Base-by-base conservation (phyloP, 2,113 vertebrate genomes). In the Xenopus borealis region DNA sequence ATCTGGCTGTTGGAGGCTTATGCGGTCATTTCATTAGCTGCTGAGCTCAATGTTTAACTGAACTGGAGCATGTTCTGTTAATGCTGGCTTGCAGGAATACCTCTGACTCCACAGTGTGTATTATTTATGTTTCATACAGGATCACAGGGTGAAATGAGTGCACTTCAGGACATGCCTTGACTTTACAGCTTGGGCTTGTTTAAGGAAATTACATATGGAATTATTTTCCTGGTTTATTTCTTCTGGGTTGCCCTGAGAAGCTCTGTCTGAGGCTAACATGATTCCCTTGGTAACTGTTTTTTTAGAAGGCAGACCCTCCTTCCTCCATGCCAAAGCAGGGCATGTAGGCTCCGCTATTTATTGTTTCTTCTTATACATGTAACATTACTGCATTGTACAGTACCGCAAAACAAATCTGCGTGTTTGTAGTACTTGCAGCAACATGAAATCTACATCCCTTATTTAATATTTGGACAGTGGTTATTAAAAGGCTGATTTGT, bases 141-240 rank as follows among this genome's bases (percentile, higher is more conserved):
- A 66, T 71, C 81, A 69, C 62, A 78, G 72, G 73, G 2, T 0
- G 53, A 81, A 79, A 75, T 55, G 46, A 18, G 81, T 81, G 84
- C 82, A 84, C 79, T 85, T 80, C 80, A 80, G 84, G 87, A 79
- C 84, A 87, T 0, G 72, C 45, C 46, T 23, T 67, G 83, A 63
- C 33, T 0, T 40, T 77, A 75, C 80, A 81, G 81, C 82, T 80
- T 20, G 73, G 57, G 82, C 85, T 72, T 86, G 81, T 84, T 85
- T 86, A 83, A 80, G 80, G 74, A 80, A 79, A 62, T 81, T 86
- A 82, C 81, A 81, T 83, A 79, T 78, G 78, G 88, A 86, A 80
- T 84, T 83, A 80, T 84, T 86, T 86, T 84, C 85, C 82, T 87
- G 65, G 79, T 87, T 76, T 82, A 18, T 82, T 82, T 85, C 75